Conservation (phyloP, 2,888 invertebrate genomes). For the Drosophila paramelanica region DNA sequence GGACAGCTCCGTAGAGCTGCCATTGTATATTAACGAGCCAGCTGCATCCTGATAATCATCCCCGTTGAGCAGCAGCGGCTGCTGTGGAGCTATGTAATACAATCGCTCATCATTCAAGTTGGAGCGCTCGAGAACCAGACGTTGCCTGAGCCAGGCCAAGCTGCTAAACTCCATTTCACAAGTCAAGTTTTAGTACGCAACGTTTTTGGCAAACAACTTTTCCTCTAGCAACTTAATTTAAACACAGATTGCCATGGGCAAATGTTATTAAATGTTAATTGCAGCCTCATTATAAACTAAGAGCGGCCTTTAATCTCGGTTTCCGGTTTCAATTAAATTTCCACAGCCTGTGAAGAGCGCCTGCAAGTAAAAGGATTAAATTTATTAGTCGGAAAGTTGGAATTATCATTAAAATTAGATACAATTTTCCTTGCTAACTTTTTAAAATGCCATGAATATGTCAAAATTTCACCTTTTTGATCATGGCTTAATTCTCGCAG, state of each 20-base stretch:
- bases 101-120: conserved; percentile 48
- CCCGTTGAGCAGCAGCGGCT: conserved; percentile 54
- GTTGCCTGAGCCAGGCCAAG: conserved; percentile 56
- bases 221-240: conserved; percentile 8
- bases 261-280: conserved; percentile 27
- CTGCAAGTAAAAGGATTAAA: conserved; percentile 42
- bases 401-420: not conserved
- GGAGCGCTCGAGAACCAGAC: conserved; percentile 28
- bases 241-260: conserved; percentile 8
- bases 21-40: conserved; percentile 43
- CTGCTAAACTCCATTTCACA: conserved; percentile 63
- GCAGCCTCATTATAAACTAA: conserved; percentile 32
- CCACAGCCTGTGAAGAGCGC: conserved; percentile 4
- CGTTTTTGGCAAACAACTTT: conserved; percentile 5
- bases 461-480: too few species aligned
- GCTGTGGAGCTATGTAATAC: conserved; percentile 71
- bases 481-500: too few species aligned
- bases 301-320: conserved; percentile 5
- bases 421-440: not conserved
- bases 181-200: not conserved
- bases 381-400: not conserved
- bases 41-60: conserved; percentile 58
- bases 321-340: conserved; percentile 34
- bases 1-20: conserved; percentile 48
- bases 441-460: not conserved